A percentile compares a stretch with the other conserved stretches of the same genome.
Conservation (phyloP, 2,797 vertebrate species). For the Caiman crocodilus region DNA sequence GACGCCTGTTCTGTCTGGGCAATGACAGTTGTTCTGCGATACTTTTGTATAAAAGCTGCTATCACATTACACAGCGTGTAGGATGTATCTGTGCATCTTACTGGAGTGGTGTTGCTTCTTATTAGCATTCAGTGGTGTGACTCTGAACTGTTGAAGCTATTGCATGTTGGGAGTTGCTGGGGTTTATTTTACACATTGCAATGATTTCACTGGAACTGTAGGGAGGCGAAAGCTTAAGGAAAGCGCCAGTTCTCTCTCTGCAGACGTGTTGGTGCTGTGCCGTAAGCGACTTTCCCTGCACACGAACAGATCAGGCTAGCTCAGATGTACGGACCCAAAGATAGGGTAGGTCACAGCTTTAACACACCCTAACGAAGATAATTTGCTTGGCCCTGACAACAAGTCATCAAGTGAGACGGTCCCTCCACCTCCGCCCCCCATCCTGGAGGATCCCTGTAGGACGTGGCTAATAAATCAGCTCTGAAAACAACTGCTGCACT, state of each 20-base stretch:
- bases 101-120: slow-evolving; percentile 47
- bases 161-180: slow-evolving; percentile 20
- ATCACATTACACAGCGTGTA: slow-evolving; percentile 37
- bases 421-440: neutral
- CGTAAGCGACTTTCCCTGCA: neutral
- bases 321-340: slow-evolving; percentile 70
- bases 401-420: slow-evolving; percentile 66
- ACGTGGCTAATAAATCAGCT: slow-evolving; percentile 48
- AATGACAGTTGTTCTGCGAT: slow-evolving; percentile 60
- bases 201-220: slow-evolving; percentile 51
- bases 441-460: slow-evolving; percentile 56
- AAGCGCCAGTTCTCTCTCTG: slow-evolving; percentile 68
- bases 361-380: slow-evolving; percentile 73
- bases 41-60: slow-evolving; percentile 27
- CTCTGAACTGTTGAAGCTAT: slow-evolving; percentile 20
- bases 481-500: neutral
- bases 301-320: slow-evolving; percentile 45
- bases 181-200: slow-evolving; percentile 59
- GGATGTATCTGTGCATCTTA: slow-evolving; percentile 30
- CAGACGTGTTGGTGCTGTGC: slow-evolving; percentile 58
- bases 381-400: slow-evolving; percentile 67
- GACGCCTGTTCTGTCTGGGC: slow-evolving; percentile 50
- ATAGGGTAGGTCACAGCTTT: slow-evolving; percentile 57
- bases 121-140: slow-evolving; percentile 23
- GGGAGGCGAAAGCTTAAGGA: slow-evolving; percentile 27